Base-by-base conservation (phyloP, 2,888 invertebrate genomes). In the Busseola fusca region DNA sequence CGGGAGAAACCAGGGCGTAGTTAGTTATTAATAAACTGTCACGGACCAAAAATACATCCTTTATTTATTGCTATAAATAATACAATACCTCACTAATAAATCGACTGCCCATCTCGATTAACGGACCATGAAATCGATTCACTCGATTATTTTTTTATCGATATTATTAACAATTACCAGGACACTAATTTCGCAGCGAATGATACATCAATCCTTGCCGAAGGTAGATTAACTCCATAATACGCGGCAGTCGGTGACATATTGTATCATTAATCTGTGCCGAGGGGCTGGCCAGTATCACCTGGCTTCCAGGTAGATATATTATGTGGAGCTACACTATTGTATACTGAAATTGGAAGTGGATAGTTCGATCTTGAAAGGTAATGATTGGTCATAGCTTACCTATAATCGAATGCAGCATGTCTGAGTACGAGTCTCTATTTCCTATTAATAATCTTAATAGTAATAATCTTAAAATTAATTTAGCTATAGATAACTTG, bases 211-310 rank as follows among this genome's bases (percentile, higher is more conserved):
- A 88, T 88, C 86, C 84, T 78, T 82, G 81, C 82, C 78, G 83
- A 79, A 78, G 82, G 86, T 84, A 86, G 87, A 90, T 90, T 89
- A 90, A 86, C 86, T 85, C 82, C 83, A 87, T 90, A 87, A 88
- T 86, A 81, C 81, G 84, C 64, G 81, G 79, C 69, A 83, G 86
- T 83, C 87, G 86, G 88, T 88, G 91, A 89, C 88, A 90, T 91
- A 92, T 91, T 84, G 87, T 83, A 76, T 82, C 88, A 89, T 91
- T 90, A 91, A 87, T 88, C 88, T 86, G 83, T 79, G 84, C 86
- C 84, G 82, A 75, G 80, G 83, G 74, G 69, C 69, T 65, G 69
- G 64, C 72, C 78, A 54, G 78, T 76, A 81, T 76, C 76, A 84
- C 78, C 71, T 77, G 63, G 59, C 69, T 57, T 64, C 58, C 21